Conservation (phyloP, 2,888 invertebrate species). For the Lathronympha strigana region DNA sequence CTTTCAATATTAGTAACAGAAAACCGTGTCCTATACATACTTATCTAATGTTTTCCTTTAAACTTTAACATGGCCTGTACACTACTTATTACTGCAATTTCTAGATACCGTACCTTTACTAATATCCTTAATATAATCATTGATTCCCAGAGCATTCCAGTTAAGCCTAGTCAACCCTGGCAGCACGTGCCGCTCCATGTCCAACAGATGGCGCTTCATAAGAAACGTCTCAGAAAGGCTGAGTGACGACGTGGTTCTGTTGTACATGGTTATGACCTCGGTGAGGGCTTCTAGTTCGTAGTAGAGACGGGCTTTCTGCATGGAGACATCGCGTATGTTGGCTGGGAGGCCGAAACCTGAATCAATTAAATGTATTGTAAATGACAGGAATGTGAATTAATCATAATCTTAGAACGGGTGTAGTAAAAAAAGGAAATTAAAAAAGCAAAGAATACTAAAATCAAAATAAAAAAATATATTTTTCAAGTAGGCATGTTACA, state of each 20-base stretch:
- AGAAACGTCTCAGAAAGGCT: conserved; percentile 89
- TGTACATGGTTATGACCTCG: conserved; percentile 86
- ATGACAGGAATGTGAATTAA: too few species aligned
- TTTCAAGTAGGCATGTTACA: too few species aligned
- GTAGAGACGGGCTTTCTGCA: conserved; percentile 86
- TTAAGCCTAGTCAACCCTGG: conserved; percentile 92
- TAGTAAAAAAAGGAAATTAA: too few species aligned
- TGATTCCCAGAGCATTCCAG: conserved; percentile 94
- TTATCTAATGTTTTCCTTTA: too few species aligned
- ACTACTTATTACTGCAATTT: too few species aligned
- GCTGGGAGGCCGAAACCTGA: conserved; percentile 75
- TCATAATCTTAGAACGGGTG: too few species aligned
- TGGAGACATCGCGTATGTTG: conserved; percentile 80
- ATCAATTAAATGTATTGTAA: too few species aligned
- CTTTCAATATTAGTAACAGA: too few species aligned
- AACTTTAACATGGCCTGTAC: too few species aligned
- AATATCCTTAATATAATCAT: conserved; percentile 86
- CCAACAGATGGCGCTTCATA: conserved; percentile 87
- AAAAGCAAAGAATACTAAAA: too few species aligned
- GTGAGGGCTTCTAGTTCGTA: conserved; percentile 86
- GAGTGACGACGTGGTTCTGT: conserved; percentile 85
- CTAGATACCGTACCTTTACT: conserved; percentile 63
- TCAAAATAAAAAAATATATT: too few species aligned
- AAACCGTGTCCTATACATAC: too few species aligned
- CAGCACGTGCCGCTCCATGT: conserved; percentile 89